Base-by-base conservation (phyloP, 2,888 invertebrate genomes). In the Lithophane leautieri region DNA sequence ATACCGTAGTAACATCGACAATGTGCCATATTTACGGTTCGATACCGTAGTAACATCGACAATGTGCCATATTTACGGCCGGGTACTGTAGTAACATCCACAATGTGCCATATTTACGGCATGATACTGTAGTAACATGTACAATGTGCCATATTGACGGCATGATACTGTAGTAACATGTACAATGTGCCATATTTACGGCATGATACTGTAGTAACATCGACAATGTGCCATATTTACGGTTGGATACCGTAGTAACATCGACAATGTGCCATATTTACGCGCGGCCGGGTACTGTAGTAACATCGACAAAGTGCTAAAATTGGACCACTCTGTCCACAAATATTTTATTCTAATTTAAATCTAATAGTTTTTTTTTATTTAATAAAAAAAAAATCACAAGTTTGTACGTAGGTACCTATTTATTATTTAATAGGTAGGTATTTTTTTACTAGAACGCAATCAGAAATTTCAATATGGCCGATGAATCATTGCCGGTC, bases 271-370 rank as follows among this genome's bases (percentile, higher is more conserved):
- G 52, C 52, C n/a, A 50, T 50, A 50, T 47, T 47, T 47, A 52
- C 52, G n/a, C n/a, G n/a, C n/a, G 52, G 3, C 52, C 9, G 9
- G 56, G 6, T 14, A 25, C 25, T 12, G 19, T 25, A 63, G 11
- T 44, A 25, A 25, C 19, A 28, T 47, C 19, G 8, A 25, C 44
- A 65, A 44, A 19, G 25, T 25, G 19, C 44, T 22, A 22, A 47
- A 12, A 14, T 47, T 12, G 14, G 22, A 28, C 28, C 25, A 44
- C 1, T 9, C 25, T 42, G 22, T 42, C 9, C 68, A 28, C 25
- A 28, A 1, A 14, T 65, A 34, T 47, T 47, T 22, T 28, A 69
- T 44, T 69, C 4, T n/a, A 70, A 70, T 70, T 28, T 25, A 70
- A 47, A 47, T 47, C n/a, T 25, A 54, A 12, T 52, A 42, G n/a